phyloP scores from a whole-genome alignment of 1,140 invertebrate genomes.

The Ceratitis capitata region DNA sequence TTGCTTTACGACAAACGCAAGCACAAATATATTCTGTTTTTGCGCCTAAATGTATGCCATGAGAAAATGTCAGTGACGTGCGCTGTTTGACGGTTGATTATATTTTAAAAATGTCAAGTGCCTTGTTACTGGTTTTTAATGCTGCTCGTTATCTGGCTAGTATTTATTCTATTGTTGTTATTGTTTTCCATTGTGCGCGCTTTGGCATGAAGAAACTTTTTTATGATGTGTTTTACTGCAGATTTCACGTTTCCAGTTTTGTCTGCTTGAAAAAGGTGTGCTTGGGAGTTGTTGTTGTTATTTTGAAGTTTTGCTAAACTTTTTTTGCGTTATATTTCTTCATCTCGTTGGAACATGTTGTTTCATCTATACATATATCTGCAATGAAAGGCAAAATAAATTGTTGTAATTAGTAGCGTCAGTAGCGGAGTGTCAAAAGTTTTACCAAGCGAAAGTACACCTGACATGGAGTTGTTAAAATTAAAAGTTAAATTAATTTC shows the following conservation, averaged over 20 bases:
- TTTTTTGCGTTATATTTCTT: not conserved
- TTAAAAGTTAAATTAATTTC: slow-evolving; percentile 22
- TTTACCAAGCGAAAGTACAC: not conserved
- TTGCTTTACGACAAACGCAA: slow-evolving; percentile 9
- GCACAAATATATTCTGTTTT: not conserved
- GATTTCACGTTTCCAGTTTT: not conserved
- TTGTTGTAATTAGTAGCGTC: slow-evolving; percentile 56
- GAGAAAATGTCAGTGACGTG: not conserved
- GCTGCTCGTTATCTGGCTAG: slow-evolving; percentile 8
- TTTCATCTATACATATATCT: slow-evolving; percentile 47
- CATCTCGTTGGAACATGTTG: too few species aligned
- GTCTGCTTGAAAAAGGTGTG: too few species aligned
- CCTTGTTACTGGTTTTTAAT: slow-evolving; percentile 38
- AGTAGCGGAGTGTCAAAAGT: slow-evolving; percentile 18
- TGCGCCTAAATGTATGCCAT: slow-evolving; percentile 13
- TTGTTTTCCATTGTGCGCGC: not conserved
- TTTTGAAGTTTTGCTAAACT: too few species aligned
- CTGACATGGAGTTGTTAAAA: not conserved
- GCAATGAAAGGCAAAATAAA: slow-evolving; percentile 63
- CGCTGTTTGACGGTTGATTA: slow-evolving; percentile 40
- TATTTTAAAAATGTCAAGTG: slow-evolving; percentile 41
- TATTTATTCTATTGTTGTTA: not conserved
- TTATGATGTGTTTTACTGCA: slow-evolving; percentile 7
- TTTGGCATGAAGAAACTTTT: not conserved
- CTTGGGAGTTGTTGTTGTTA: not conserved